Evolutionary conservation across 2,113 vertebrate genomes (phyloP).

Genomic region (Lontra canadensis): DNA sequence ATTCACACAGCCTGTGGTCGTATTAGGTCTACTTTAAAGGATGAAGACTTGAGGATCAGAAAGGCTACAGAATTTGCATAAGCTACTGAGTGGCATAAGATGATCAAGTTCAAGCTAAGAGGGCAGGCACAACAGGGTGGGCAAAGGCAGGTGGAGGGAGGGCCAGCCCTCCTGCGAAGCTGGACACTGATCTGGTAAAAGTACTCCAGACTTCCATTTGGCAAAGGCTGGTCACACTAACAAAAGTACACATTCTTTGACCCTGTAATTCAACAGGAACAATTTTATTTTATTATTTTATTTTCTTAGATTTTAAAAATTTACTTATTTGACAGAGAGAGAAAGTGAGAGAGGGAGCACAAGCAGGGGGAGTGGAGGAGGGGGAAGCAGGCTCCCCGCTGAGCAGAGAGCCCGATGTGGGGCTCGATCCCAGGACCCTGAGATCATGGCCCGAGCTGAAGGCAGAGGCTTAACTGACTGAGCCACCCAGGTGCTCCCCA

Average conservation of each 20-base stretch:
- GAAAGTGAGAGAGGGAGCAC: not conserved
- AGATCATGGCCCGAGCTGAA: not conserved
- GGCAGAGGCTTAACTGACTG: not conserved
- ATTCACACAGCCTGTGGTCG: not conserved
- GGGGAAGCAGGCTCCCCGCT: not conserved
- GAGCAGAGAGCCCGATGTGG: not conserved
- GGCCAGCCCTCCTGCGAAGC: too few species aligned
- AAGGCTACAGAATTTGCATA: not conserved
- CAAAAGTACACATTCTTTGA: not conserved
- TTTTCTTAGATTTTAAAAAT: not conserved
- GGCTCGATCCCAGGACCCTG: not conserved
- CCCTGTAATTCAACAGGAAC: not conserved
- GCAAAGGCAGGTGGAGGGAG: not conserved
- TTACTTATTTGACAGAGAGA: not conserved
- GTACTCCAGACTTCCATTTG: not conserved
- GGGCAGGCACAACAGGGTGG: fast-evolving
- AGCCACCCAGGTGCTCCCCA: not conserved
- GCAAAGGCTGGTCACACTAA: not conserved
- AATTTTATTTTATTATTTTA: not conserved
- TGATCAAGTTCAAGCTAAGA: not conserved
- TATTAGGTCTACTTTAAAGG: fast-evolving
- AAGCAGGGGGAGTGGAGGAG: not conserved
- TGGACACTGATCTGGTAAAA: not conserved
- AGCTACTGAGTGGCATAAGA: not conserved
- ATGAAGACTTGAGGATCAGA: not conserved